Conservation (phyloP, 2,113 vertebrate genomes). For the Rhea pennata region DNA sequence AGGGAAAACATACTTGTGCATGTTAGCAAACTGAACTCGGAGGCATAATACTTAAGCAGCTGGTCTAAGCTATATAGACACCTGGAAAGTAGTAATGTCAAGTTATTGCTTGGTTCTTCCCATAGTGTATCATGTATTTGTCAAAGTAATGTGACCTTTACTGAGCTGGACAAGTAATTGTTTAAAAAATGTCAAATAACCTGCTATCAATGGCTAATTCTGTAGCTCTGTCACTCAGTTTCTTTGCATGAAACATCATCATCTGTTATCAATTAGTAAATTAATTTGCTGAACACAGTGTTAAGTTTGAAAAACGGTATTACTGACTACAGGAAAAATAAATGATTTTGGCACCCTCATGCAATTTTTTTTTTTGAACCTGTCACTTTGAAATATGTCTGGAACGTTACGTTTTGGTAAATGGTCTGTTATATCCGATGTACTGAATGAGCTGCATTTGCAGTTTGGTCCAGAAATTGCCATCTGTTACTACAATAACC, state of each 20-base stretch:
- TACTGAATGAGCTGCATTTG: background rate
- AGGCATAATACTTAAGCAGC: background rate
- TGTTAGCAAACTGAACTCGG: background rate
- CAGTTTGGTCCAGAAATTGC: background rate
- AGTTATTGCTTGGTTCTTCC: background rate
- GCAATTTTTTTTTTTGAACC: background rate
- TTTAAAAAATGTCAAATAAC: background rate
- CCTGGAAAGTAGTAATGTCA: background rate
- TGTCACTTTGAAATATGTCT: background rate
- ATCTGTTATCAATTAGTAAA: background rate
- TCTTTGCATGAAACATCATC: background rate
- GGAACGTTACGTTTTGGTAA: background rate
- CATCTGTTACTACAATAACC: background rate
- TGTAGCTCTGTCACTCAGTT: background rate
- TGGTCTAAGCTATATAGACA: background rate
- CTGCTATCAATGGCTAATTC: background rate
- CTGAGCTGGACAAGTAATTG: background rate
- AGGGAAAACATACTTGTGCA: fast-evolving
- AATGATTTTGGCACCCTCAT: background rate
- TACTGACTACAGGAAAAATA: background rate
- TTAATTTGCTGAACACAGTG: background rate
- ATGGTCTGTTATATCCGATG: background rate
- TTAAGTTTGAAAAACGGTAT: background rate
- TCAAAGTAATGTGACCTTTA: background rate
- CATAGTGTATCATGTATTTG: background rate